These are phyloP conservation scores for Tamias sibiricus DNA, from an alignment of 2,113 vertebrate species.

Conservation along the genomic window DNA sequence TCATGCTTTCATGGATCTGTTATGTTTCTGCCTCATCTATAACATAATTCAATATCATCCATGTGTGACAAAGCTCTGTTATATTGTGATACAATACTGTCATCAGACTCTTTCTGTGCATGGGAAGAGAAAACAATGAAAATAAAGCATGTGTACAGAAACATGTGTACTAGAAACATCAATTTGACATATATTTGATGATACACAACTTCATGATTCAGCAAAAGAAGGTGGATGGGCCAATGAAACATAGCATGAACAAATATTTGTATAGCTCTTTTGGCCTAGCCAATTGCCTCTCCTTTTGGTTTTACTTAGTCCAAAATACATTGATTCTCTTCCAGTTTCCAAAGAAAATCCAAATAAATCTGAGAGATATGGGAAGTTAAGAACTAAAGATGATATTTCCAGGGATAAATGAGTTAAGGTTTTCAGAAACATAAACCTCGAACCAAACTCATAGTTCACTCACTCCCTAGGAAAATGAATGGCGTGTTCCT, in stretches of 20 bases:
- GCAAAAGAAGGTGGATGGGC: not conserved
- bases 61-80: not conserved
- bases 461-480: not conserved
- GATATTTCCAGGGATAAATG: not conserved
- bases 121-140: not conserved
- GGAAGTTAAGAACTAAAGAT: not conserved
- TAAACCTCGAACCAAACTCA: not conserved
- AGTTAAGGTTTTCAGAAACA: not conserved
- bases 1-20: not conserved
- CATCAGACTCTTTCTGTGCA: not conserved
- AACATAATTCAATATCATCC: not conserved
- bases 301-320: not conserved
- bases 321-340: not conserved
- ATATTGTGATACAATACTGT: not conserved
- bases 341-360: not conserved
- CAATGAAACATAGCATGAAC: not conserved
- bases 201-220: not conserved
- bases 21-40: not conserved
- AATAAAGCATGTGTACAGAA: not conserved
- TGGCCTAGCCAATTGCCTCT: constrained; percentile 4
- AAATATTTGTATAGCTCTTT: not conserved
- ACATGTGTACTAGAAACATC: not conserved
- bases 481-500: not conserved
- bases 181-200: not conserved
- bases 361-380: not conserved